Conservation (phyloP, 2,888 invertebrate genomes). For the Melanostoma mellinum region DNA sequence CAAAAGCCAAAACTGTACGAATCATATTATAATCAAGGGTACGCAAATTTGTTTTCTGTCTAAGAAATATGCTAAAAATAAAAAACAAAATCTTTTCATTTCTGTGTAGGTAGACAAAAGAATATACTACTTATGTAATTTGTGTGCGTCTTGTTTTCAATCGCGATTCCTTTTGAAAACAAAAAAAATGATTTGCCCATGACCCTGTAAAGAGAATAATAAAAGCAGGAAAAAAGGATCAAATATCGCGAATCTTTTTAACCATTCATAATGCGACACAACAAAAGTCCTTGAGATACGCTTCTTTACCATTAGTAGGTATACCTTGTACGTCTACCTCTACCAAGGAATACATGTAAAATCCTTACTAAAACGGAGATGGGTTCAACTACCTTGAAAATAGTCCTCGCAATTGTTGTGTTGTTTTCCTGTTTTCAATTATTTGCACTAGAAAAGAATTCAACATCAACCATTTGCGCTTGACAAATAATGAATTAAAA, state of each 20-base stretch:
- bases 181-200: conserved; percentile 46
- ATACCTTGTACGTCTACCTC: conserved; percentile 1
- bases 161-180: conserved; percentile 22
- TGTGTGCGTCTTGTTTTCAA: conserved; percentile 36
- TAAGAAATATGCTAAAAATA: neutral
- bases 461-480: conserved; percentile 29
- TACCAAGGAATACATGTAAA: neutral
- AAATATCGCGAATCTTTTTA: conserved; percentile 57
- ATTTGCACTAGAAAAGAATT: conserved; percentile 46
- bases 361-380: conserved; percentile 7
- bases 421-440: conserved; percentile 47
- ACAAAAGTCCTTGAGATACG: conserved; percentile 62
- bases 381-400: conserved; percentile 49
- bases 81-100: conserved; percentile 10
- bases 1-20: conserved; percentile 2
- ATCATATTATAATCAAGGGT: conserved; percentile 13
- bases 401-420: conserved; percentile 4
- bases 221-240: conserved; percentile 52
- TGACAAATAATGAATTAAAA: conserved; percentile 4
- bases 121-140: neutral
- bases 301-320: conserved; percentile 44
- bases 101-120: neutral
- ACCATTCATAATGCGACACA: conserved; percentile 55
- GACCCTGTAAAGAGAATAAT: conserved; percentile 48
- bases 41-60: no score